Evolutionary conservation across 2,113 vertebrate species (phyloP).

Genomic region (Saccopteryx bilineata): DNA sequence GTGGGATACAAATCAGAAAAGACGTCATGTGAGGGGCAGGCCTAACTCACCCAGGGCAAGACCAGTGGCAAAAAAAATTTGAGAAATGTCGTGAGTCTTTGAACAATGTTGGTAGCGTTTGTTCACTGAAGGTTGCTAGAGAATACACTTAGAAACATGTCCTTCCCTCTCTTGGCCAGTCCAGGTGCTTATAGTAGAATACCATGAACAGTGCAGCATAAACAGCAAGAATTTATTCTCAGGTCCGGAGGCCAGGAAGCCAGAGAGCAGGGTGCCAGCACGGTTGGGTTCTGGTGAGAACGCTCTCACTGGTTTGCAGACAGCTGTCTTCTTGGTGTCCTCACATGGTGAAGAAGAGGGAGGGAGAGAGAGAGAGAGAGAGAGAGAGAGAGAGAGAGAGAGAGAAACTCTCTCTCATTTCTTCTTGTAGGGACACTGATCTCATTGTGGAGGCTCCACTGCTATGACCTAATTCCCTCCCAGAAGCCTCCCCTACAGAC

Average conservation of each 20-base stretch:
- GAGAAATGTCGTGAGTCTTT: neutral
- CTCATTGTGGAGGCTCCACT: neutral
- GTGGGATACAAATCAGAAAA: neutral
- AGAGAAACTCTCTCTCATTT: neutral
- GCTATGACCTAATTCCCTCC: neutral
- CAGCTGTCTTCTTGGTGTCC: neutral
- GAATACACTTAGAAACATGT: neutral
- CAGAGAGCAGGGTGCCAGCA: neutral
- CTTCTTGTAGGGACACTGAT: neutral
- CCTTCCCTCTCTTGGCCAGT: neutral
- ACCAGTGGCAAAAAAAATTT: neutral
- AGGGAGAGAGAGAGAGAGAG: neutral
- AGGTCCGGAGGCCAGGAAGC: neutral
- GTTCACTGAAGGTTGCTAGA: neutral
- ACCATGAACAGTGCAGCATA: neutral
- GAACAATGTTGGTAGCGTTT: neutral
- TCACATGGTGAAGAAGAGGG: neutral
- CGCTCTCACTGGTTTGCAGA: neutral
- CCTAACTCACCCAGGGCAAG: neutral
- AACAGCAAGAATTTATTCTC: neutral
- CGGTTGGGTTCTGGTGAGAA: neutral
- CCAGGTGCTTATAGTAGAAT: neutral
- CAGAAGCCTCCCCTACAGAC: neutral
- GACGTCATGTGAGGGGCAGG: neutral
- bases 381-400: neutral